Evolutionary conservation across 2,113 vertebrate species (phyloP).

Genomic region (Spermophilus dauricus): DNA sequence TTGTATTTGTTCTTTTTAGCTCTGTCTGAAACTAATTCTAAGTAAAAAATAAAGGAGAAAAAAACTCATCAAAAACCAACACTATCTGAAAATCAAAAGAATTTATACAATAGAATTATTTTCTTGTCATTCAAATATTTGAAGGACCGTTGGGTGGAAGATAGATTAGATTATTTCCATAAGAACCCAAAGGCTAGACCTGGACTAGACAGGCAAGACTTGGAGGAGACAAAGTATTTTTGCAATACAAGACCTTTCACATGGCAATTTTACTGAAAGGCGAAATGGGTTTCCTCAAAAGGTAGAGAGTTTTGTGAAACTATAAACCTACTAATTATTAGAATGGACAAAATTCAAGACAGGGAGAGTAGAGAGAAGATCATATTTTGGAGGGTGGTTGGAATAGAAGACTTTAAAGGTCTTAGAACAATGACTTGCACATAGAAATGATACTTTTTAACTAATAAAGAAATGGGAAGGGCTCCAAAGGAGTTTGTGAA

Average conservation of each 20-base stretch:
- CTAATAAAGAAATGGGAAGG: background rate
- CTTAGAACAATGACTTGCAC: background rate
- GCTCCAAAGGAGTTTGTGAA: background rate
- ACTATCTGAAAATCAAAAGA: background rate
- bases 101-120: background rate
- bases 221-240: background rate
- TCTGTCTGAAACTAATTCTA: conserved; percentile 51
- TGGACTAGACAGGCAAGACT: background rate
- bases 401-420: background rate
- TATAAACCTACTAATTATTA: background rate
- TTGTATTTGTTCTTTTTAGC: conserved; percentile 22
- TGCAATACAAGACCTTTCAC: background rate
- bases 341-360: background rate
- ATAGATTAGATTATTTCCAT: background rate
- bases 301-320: background rate
- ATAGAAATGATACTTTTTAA: background rate
- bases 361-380: background rate
- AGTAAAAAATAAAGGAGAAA: background rate
- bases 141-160: background rate
- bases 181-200: background rate
- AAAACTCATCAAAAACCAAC: background rate
- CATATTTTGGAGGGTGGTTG: background rate
- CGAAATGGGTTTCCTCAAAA: background rate
- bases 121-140: background rate
- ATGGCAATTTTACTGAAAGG: background rate